Percentiles rank a stretch among this genome's conserved stretches.
Evolutionary conservation across 2,113 vertebrate species (phyloP).

Genomic region (Campylomormyrus tamandua): DNA sequence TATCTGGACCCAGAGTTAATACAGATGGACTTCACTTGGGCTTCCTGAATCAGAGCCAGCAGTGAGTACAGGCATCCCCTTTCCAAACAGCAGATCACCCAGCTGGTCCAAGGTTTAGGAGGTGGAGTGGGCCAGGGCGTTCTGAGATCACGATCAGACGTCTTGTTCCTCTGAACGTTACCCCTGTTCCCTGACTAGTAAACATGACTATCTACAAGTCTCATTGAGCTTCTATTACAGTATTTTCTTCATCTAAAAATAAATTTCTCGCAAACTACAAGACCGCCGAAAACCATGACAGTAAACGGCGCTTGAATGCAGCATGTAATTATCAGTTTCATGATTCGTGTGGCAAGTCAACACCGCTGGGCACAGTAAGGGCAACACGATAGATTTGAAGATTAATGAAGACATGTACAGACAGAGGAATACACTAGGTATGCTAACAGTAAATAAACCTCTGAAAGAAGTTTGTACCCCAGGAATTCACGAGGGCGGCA

Average conservation of each 20-base stretch:
- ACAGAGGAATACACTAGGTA: conserved; percentile 21
- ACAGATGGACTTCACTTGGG: neutral
- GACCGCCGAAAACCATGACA: conserved; percentile 18
- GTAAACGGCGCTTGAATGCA: conserved; percentile 27
- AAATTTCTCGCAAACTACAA: conserved; percentile 15
- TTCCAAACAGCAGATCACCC: neutral
- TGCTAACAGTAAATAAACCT: conserved; percentile 9
- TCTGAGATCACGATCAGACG: neutral
- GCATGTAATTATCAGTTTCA: conserved; percentile 27
- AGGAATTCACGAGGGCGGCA: neutral
- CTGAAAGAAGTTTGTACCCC: conserved; percentile 7
- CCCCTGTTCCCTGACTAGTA: conserved; percentile 8
- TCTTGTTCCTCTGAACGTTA: neutral
- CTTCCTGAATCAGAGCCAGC: neutral
- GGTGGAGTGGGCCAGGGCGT: neutral
- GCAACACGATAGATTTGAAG: conserved; percentile 14
- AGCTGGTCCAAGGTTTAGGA: neutral
- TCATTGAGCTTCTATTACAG: conserved; percentile 7
- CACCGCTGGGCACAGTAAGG: neutral
- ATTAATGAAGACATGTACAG: conserved; percentile 38
- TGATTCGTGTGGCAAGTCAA: conserved; percentile 28
- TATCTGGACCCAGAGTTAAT: neutral
- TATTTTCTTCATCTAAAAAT: conserved; percentile 18
- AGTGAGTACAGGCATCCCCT: neutral
- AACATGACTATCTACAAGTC: conserved; percentile 6